A percentile compares a stretch with the other conserved stretches of the same genome.
Conservation (phyloP, 2,797 vertebrate genomes). For the Chelonia mydas region DNA sequence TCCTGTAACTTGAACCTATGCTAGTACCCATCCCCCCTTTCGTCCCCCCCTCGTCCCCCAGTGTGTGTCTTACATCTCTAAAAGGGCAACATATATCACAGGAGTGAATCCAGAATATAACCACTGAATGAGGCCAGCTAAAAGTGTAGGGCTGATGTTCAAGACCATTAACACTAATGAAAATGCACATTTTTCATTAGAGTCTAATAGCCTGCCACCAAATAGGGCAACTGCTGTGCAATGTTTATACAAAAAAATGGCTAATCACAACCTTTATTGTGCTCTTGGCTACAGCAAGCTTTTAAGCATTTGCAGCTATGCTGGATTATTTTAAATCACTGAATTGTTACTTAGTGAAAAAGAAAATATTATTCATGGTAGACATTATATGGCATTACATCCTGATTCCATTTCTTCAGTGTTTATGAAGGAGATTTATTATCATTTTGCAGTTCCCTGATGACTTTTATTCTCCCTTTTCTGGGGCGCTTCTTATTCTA, state of each 20-base stretch:
- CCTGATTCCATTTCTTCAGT: conserved; percentile 26
- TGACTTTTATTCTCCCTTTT: not conserved
- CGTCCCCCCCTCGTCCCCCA: not conserved
- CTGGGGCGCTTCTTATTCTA: conserved; percentile 39
- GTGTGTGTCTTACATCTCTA: not conserved
- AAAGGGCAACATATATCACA: conserved; percentile 31
- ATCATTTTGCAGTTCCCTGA: conserved; percentile 1
- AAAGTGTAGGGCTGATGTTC: conserved; percentile 59
- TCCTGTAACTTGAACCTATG: rapidly evolving
- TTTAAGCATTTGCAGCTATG: conserved; percentile 71
- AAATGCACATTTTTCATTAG: conserved; percentile 81
- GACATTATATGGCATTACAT: not conserved
- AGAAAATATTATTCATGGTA: conserved; percentile 70
- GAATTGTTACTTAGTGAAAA: conserved; percentile 66
- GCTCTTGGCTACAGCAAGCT: conserved; percentile 52
- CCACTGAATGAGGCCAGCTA: conserved; percentile 28
- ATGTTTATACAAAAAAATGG: conserved; percentile 78
- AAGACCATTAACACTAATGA: conserved; percentile 77
- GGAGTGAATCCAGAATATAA: not conserved
- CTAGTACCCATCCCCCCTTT: not conserved
- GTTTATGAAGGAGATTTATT: conserved; percentile 52
- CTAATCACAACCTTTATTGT: conserved; percentile 75
- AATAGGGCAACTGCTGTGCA: conserved; percentile 74
- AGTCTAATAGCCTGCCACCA: conserved; percentile 67
- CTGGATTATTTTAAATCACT: conserved; percentile 72